Conservation (phyloP, 2,797 vertebrate species). For the Eremophila alpestris region DNA sequence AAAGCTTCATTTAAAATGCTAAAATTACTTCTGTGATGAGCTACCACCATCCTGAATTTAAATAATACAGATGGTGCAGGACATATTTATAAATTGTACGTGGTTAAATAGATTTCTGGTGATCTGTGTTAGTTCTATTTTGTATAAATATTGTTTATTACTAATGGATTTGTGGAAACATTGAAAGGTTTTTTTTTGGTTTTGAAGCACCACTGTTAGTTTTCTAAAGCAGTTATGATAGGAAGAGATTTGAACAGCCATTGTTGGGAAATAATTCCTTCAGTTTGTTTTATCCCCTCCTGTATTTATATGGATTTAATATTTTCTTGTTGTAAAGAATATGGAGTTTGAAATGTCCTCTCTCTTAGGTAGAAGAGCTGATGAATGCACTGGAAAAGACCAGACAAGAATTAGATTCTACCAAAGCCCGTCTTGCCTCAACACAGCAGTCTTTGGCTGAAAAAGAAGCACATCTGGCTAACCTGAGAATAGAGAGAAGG, state of each 20-base stretch:
- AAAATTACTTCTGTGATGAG: neutral
- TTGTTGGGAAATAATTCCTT: neutral
- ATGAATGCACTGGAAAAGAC: slow-evolving; percentile 94
- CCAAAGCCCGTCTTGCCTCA: slow-evolving; percentile 94
- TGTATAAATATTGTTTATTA: slow-evolving; percentile 10
- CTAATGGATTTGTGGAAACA: neutral
- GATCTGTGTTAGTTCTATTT: slow-evolving; percentile 11
- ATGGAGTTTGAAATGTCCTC: neutral
- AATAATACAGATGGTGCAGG: slow-evolving; percentile 14
- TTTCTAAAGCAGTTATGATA: neutral
- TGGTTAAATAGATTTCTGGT: slow-evolving; percentile 42
- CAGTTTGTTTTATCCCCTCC: neutral
- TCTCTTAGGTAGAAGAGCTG: slow-evolving; percentile 90
- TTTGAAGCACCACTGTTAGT: neutral
- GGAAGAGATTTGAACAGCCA: neutral
- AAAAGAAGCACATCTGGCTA: slow-evolving; percentile 91
- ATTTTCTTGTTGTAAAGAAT: neutral
- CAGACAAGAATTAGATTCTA: slow-evolving; percentile 94
- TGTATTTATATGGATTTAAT: neutral
- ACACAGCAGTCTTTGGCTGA: slow-evolving; percentile 96
- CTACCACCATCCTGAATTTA: neutral
- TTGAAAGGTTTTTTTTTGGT: neutral
- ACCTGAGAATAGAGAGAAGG: slow-evolving; percentile 91
- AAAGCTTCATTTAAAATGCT: neutral
- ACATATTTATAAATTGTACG: slow-evolving; percentile 51